Conservation (phyloP, 2,888 invertebrate genomes). For the Lasioglossum figueresi region DNA sequence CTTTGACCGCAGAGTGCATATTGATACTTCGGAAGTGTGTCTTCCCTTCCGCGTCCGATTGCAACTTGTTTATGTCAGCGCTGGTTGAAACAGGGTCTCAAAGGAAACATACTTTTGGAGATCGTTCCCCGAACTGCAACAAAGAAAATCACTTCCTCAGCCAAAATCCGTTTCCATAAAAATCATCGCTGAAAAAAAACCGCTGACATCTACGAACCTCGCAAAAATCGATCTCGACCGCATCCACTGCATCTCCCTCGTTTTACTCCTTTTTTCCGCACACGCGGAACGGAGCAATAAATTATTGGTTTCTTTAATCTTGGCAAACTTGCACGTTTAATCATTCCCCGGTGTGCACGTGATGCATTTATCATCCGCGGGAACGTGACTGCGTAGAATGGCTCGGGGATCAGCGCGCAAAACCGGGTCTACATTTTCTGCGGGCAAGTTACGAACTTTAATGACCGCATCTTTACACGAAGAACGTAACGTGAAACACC, state of each 20-base stretch:
- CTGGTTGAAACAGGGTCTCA: not conserved
- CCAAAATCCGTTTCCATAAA: not conserved
- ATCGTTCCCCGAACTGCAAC: not conserved
- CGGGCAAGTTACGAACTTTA: not conserved
- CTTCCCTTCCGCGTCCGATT: not conserved
- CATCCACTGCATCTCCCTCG: not conserved
- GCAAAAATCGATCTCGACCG: not conserved
- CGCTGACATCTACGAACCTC: not conserved
- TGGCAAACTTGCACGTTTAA: not conserved
- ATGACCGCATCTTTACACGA: constrained; percentile 11
- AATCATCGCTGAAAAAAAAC: not conserved
- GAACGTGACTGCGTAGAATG: constrained; percentile 7
- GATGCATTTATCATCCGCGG: not conserved
- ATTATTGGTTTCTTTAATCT: constrained; percentile 8
- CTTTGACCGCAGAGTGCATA: constrained; percentile 59
- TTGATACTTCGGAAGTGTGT: constrained; percentile 45
- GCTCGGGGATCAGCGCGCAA: not conserved
- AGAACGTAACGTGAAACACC: constrained; percentile 13
- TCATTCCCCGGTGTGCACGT: constrained; percentile 6
- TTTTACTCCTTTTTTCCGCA: not conserved
- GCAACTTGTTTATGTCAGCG: not conserved
- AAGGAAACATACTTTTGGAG: not conserved
- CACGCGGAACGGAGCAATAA: not conserved
- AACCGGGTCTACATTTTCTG: not conserved
- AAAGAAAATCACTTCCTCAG: not conserved